Conservation (phyloP, 37 sponge, comb jelly and placozoan genomes). For the Halichondria panicea region DNA sequence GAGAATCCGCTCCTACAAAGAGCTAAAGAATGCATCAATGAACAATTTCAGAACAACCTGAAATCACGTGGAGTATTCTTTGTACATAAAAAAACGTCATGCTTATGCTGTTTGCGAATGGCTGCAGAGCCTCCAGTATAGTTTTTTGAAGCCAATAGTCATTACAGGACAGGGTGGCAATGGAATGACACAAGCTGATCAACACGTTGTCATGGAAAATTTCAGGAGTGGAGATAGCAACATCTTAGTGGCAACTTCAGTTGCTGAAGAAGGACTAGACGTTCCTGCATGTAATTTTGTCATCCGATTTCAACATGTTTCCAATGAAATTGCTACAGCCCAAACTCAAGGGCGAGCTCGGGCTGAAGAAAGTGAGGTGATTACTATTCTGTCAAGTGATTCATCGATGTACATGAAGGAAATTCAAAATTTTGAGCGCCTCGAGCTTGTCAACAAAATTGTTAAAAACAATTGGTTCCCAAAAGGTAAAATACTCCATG, state of each 20-base stretch:
- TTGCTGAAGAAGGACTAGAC: constrained; percentile 76
- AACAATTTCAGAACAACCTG: constrained; percentile 1
- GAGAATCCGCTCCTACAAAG: constrained; percentile 44
- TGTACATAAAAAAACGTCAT: constrained; percentile 51
- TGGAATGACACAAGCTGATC: constrained; percentile 54
- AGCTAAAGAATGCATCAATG: constrained; percentile 6
- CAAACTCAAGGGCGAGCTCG: constrained; percentile 80
- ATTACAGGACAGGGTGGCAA: not conserved
- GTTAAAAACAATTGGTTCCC: constrained; percentile 28
- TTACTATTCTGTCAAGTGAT: constrained; percentile 40
- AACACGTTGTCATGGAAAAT: constrained; percentile 45
- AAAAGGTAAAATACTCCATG: constrained; percentile 8
- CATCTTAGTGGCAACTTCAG: constrained; percentile 74
- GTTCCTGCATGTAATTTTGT: constrained; percentile 74
- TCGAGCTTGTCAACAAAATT: not conserved
- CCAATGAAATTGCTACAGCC: constrained; percentile 66
- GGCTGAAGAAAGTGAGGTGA: constrained; percentile 47
- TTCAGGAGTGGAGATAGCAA: constrained; percentile 61
- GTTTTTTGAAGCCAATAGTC: not conserved
- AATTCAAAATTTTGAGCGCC: constrained; percentile 16
- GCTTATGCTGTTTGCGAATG: constrained; percentile 29
- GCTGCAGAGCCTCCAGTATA: constrained; percentile 14
- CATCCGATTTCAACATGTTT: constrained; percentile 72
- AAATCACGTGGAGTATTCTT: constrained; percentile 50
- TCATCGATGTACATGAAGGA: constrained; percentile 24